These are phyloP conservation scores for Holothuria scabra DNA, from an alignment of 53 echinoderm and acorn worm species.

Conservation along the genomic window DNA sequence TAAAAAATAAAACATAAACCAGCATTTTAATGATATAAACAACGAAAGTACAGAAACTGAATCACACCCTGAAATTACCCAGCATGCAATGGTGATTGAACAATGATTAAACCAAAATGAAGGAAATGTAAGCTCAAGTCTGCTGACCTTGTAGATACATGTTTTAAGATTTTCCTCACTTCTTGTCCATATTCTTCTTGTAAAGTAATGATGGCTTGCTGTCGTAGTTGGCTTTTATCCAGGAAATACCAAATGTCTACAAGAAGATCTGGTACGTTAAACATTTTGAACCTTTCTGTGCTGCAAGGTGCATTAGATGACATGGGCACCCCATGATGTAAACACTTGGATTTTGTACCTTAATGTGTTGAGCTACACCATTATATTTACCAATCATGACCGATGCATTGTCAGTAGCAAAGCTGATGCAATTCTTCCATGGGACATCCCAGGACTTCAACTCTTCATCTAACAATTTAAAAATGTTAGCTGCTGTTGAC, in stretches of 20 bases:
- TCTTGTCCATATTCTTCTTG: conserved; percentile 51
- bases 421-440: conserved; percentile 54
- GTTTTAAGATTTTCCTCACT: conserved; percentile 48
- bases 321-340: conserved; percentile 55
- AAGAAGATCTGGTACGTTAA: conserved; percentile 7
- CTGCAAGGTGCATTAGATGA: conserved; percentile 54
- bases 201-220: conserved; percentile 35
- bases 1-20: too few species aligned
- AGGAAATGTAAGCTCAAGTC: too few species aligned
- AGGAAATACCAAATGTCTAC: conserved; percentile 54
- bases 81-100: too few species aligned
- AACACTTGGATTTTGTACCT: conserved; percentile 30
- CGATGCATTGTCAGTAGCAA: conserved; percentile 52
- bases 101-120: too few species aligned
- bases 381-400: conserved; percentile 45
- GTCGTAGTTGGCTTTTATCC: conserved; percentile 54
- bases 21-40: too few species aligned
- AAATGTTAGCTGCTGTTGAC: conserved; percentile 55
- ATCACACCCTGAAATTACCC: too few species aligned
- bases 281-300: conserved; percentile 36
- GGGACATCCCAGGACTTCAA: conserved; percentile 19
- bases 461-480: conserved; percentile 37
- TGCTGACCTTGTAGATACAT: conserved; percentile 43
- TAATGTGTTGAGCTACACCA: conserved; percentile 41
- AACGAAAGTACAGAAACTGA: too few species aligned